A percentile compares a stretch with the other conserved stretches of the same genome.
These are phyloP conservation scores for Cetoscarus ocellatus DNA, from an alignment of 2,797 vertebrate species.

Conservation along the genomic window DNA sequence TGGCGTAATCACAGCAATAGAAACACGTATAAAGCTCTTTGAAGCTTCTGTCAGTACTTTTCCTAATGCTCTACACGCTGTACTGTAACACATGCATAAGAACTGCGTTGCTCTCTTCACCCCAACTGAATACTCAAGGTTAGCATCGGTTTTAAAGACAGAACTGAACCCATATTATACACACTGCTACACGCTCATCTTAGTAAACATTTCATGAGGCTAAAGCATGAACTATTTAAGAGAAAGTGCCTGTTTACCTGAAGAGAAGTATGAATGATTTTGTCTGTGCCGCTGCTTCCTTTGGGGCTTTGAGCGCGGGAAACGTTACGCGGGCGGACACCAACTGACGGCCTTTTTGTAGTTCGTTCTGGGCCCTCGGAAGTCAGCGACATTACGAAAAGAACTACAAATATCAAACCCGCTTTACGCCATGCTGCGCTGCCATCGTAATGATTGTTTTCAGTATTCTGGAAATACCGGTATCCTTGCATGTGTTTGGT, in stretches of 20 bases:
- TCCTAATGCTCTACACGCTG: background rate
- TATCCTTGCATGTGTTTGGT: fast-evolving
- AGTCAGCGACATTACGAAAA: fast-evolving
- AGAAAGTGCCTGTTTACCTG: constrained; percentile 42
- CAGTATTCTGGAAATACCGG: fast-evolving
- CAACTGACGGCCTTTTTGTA: constrained; percentile 31
- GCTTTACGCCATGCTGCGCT: constrained; percentile 33
- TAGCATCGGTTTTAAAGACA: background rate
- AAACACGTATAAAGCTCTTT: background rate
- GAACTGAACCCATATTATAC: background rate
- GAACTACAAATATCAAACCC: constrained; percentile 60
- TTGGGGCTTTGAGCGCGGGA: constrained; percentile 16
- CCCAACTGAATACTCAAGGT: constrained; percentile 52
- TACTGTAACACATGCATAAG: background rate
- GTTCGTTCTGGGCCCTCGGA: constrained; percentile 19
- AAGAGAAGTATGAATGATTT: background rate
- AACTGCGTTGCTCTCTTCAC: background rate
- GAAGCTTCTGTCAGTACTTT: background rate
- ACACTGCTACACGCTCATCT: background rate
- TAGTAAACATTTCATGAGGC: fast-evolving
- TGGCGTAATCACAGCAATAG: background rate
- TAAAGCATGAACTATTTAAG: fast-evolving
- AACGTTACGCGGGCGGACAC: constrained; percentile 37
- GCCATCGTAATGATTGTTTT: constrained; percentile 28
- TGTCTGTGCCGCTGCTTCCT: background rate